These are phyloP conservation scores for Bimastos eiseni DNA, from an alignment of 2,888 invertebrate genomes.

Conservation along the genomic window DNA sequence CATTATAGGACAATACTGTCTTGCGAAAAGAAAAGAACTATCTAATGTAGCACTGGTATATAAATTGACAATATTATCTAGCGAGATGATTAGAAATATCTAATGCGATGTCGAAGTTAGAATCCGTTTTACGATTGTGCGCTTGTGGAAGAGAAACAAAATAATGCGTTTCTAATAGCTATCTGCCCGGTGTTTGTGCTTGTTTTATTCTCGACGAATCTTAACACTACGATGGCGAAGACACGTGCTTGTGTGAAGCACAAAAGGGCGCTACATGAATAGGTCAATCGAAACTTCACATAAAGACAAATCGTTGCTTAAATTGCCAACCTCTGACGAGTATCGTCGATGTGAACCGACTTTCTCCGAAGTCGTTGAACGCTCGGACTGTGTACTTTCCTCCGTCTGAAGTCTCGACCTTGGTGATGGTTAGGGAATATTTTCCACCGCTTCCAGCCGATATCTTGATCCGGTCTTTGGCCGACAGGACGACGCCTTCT, in stretches of 20 bases:
- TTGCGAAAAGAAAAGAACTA: too few species aligned
- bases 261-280: not conserved
- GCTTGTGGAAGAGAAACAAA: too few species aligned
- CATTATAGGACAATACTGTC: too few species aligned
- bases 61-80: too few species aligned
- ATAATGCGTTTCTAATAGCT: too few species aligned
- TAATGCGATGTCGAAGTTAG: not conserved
- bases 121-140: too few species aligned
- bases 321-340: conserved; percentile 10
- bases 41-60: too few species aligned
- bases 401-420: conserved; percentile 2
- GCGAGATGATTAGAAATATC: not conserved
- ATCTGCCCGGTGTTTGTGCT: not conserved
- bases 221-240: not conserved
- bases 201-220: too few species aligned
- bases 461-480: not conserved
- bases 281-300: not conserved
- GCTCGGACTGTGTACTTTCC: conserved; percentile 24
- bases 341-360: conserved; percentile 1
- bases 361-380: conserved; percentile 23
- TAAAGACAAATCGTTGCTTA: not conserved
- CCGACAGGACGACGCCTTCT: not conserved
- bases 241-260: not conserved
- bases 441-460: not conserved
- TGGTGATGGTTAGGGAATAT: not conserved